These are phyloP conservation scores for Melanerpes aurifrons DNA, from an alignment of 2,113 vertebrate species.

Conservation along the genomic window DNA sequence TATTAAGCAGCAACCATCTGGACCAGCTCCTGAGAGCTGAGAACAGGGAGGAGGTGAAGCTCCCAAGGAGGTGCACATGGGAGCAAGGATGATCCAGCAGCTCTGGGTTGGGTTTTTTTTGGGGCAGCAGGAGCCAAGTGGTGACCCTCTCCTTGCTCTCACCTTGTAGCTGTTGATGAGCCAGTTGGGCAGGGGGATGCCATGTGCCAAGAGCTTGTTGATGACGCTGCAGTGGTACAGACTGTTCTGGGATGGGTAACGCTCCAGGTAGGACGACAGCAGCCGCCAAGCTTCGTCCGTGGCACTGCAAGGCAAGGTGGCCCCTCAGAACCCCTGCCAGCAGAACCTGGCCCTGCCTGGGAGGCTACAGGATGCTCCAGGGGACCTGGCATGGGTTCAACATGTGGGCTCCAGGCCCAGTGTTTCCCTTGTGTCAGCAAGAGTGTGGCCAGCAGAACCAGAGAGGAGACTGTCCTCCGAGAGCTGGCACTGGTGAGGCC, in stretches of 20 bases:
- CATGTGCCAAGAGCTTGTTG: slow-evolving; percentile 90
- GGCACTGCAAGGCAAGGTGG: slow-evolving; percentile 75
- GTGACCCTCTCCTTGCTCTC: not conserved
- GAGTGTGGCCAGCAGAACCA: not conserved
- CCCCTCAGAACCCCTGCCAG: not conserved
- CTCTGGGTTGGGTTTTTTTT: not conserved
- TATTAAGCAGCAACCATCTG: fast-evolving
- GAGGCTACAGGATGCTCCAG: fast-evolving
- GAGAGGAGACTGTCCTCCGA: not conserved
- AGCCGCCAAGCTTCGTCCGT: slow-evolving; percentile 95
- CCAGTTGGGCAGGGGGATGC: slow-evolving; percentile 91
- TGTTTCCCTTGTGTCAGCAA: not conserved
- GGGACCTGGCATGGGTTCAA: not conserved
- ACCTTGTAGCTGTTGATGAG: slow-evolving; percentile 93
- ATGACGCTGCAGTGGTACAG: slow-evolving; percentile 90
- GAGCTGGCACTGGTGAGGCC: not conserved
- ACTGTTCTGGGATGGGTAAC: slow-evolving; percentile 81
- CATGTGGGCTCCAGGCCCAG: fast-evolving
- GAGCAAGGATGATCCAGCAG: fast-evolving
- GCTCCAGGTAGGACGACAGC: slow-evolving; percentile 87
- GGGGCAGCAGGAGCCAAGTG: fast-evolving
- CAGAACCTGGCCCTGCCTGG: fast-evolving
- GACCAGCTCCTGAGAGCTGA: fast-evolving
- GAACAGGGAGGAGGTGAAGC: not conserved
- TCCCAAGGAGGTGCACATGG: fast-evolving